Evolutionary conservation across 2,888 invertebrate species (phyloP), one percentile per base, ranked within the genome.

Genomic region (Hesperia comma): DNA sequence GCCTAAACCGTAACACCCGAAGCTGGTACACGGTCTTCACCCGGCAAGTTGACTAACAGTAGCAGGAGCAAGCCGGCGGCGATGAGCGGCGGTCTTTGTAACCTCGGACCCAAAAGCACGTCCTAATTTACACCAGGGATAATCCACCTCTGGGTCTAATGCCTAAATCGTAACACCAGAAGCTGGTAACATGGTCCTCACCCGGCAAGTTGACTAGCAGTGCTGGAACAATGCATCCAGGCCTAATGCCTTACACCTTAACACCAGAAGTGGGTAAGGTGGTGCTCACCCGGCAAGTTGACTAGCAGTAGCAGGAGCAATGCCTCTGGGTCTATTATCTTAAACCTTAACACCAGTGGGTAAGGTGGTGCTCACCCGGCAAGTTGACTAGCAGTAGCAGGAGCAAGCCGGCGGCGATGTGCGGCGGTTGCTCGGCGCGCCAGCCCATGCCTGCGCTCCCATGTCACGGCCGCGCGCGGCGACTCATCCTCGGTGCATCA

Each of bases 361-460:
- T 26, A 5, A 26, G 3, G 26, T 26, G 26, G 26, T 26, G 26
- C 26, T 26, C 72, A 92, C 88, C 90, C 92, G 91, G 91, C 85
- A 93, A 85, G 86, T 91, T 84, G 79, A 90, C 89, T 85, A 92
- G 88, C 86, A 93, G 87, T 83, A 93, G 87, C 74, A 92, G 90
- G 85, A 92, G 93, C 87, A 94, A 92, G 90, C 93, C 93, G 93
- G 94, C 93, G 93, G 93, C 93, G 92, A 92, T 91, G 92, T 91
- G 94, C 94, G 94, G 94, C 94, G 94, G 94, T 93, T 95, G 96
- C 96, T 96, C 95, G 95, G 95, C 95, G 95, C 96, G 95, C 96
- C 96, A 95, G 95, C 96, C 96, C 96, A 96, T 96, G 95, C 96
- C 96, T 96, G 95, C 96, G 95, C 95, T 96, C 95, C 96, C 96